Evolutionary conservation across 1,140 invertebrate genomes (phyloP), one percentile per base, ranked within the genome.

Genomic region (Anastrepha ludens): DNA sequence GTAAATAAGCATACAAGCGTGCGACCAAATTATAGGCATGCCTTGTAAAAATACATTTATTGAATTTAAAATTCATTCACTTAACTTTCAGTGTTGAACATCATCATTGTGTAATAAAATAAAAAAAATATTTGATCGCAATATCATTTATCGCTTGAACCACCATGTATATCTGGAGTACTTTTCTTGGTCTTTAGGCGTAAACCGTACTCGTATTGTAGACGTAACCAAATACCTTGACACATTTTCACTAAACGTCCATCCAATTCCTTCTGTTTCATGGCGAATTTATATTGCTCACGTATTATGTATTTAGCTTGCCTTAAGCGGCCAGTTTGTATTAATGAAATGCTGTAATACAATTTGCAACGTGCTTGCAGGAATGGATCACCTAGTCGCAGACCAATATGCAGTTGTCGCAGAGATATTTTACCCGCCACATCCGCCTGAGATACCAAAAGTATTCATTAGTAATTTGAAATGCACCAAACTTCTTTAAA

Each of bases 381-480:
- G 58, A 95, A 94, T 1, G 98, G 97, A 95, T 99, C 97, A 6
- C 96, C 97, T 39, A 98, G 93, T 90, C 96, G 94, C 44, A 96
- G 90, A 3, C 98, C 97, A 58, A 99, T 94, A 90, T 95, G 94
- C 86, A 98, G 95, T 93, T 99, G 98, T 89, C 96, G 94, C 15
- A 96, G 17, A 6, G 98, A 98, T 91, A 98, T 98, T 93, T 96
- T 96, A 0, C 97, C 98, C 85, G 98, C 98, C 89, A 96, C 95
- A 90, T 96, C 94, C 87, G 98, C 98, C 97, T 98, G 91, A 67
- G 94, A 93, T 89, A 90, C 87, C 93, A 93, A 89, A 64, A 90
- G 89, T 11, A 87, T 86, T 67, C 86, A 81, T 87, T 47, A 59
- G 87, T 20, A 85, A 58, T 87, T 86, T 86, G 60, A 85, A 81